phyloP scores from a whole-genome alignment of 2,888 invertebrate genomes.

The Cactoblastis cactorum region DNA sequence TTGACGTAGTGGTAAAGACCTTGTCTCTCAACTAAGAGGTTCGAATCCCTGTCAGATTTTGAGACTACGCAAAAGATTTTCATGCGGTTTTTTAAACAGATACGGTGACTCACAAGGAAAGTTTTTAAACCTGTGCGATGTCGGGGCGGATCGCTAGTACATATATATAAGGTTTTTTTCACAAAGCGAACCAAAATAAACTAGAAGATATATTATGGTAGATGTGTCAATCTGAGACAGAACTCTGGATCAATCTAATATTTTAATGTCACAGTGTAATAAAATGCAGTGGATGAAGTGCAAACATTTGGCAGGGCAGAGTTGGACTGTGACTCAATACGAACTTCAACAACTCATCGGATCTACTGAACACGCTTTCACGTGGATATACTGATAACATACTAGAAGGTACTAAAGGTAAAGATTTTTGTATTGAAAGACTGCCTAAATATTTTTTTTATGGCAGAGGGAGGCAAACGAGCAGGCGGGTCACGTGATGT shows the following conservation, averaged over 20 bases:
- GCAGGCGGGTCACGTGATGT: too few relatives aligned
- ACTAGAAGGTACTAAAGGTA: not conserved
- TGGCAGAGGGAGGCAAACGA: too few relatives aligned
- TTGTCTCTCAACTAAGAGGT: not conserved
- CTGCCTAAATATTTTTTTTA: too few relatives aligned
- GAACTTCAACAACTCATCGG: slow-evolving; percentile 7
- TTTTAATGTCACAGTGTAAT: not conserved
- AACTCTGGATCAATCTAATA: not conserved
- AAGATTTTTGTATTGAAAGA: too few relatives aligned
- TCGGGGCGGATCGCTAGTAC: not conserved
- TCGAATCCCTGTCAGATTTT: not conserved
- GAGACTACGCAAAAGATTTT: too few relatives aligned
- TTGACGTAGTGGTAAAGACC: not conserved
- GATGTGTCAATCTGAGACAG: not conserved
- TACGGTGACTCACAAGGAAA: too few relatives aligned
- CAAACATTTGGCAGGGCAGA: slow-evolving; percentile 4
- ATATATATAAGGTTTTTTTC: not conserved
- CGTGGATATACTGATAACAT: not conserved
- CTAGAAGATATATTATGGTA: not conserved
- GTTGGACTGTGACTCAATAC: not conserved
- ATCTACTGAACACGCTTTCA: not conserved
- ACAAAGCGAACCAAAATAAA: not conserved
- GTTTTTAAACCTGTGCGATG: too few relatives aligned
- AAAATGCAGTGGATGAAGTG: slow-evolving; percentile 2
- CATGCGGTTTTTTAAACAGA: too few relatives aligned